Evolutionary conservation across 1,140 invertebrate species (phyloP), one percentile per base, ranked within the genome.

Genomic region (Zelostemma sp.): DNA sequence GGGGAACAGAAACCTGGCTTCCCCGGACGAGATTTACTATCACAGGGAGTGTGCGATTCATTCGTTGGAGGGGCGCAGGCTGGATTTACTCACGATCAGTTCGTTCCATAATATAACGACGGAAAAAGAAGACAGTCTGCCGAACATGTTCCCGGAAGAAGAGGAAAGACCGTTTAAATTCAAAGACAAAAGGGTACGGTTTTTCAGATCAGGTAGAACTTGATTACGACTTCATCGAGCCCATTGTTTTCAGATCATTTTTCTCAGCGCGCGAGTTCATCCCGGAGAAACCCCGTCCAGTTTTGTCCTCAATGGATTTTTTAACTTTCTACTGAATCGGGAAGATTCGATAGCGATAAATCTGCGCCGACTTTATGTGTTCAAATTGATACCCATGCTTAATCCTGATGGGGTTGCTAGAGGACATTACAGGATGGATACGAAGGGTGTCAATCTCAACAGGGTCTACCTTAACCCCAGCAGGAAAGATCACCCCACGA

Each of bases 231-330:
- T n/a, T n/a, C n/a, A n/a, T n/a, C n/a, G n/a, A n/a, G n/a, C n/a
- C n/a, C n/a, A n/a, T 59, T 70, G 11, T 53, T 78, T 79, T 15
- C 75, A 92, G 91, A 86, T 94, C 0, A 89, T 96, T 53, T 94
- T 98, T 80, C 85, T 99, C 65, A 95, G 93, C 57, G 94, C 94
- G 2, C 88, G 96, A 72, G 96, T 98, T 45, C 96, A 98, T 88
- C 96, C 92, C 16, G 96, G 96, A 11, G 96, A 98, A 86, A 96
- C 94, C 14, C 96, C 97, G 51, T 93, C 95, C 4, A 96, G 93
- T 80, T 97, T 97, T 88, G 94, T 98, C 11, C 91, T 98, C 84
- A 96, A 97, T 83, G 96, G 97, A 12, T 91, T 97, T 61, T 86
- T 97, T 8, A 92, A 95, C 77, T 91, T 94, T 33, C 78, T 93